phyloP scores from a whole-genome alignment of 2,113 vertebrate species.

The rat (Rattus norvegicus) region DNA sequence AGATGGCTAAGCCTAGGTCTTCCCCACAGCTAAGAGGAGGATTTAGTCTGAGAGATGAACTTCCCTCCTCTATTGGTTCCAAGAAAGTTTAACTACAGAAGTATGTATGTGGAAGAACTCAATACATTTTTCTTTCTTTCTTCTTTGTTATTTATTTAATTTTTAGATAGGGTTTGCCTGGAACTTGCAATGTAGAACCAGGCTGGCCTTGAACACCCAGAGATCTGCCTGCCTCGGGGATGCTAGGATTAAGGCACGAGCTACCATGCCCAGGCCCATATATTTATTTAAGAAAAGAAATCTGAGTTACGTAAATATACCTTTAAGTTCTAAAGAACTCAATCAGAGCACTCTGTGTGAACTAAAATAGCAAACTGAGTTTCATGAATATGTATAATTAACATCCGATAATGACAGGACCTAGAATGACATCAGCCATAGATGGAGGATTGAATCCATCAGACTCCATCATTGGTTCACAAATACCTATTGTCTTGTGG shows the following conservation, averaged over 20 bases:
- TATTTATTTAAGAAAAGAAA: neutral
- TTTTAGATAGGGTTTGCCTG: neutral
- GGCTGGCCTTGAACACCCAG: neutral
- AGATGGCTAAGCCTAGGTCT: neutral
- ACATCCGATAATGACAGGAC: neutral
- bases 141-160: neutral
- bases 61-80: neutral
- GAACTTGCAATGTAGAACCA: neutral
- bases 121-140: neutral
- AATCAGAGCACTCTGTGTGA: neutral
- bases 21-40: neutral
- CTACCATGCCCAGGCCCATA: neutral
- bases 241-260: neutral
- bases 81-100: neutral
- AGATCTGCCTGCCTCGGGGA: neutral
- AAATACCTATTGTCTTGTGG: neutral
- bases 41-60: neutral
- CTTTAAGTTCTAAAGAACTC: neutral
- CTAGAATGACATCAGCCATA: neutral
- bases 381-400: neutral
- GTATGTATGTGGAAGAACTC: neutral
- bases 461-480: neutral
- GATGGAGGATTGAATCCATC: neutral
- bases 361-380: neutral
- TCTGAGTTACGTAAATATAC: neutral